Evolutionary conservation across 2,113 vertebrate species (phyloP).

Genomic region (Protomyctophum bolini): DNA sequence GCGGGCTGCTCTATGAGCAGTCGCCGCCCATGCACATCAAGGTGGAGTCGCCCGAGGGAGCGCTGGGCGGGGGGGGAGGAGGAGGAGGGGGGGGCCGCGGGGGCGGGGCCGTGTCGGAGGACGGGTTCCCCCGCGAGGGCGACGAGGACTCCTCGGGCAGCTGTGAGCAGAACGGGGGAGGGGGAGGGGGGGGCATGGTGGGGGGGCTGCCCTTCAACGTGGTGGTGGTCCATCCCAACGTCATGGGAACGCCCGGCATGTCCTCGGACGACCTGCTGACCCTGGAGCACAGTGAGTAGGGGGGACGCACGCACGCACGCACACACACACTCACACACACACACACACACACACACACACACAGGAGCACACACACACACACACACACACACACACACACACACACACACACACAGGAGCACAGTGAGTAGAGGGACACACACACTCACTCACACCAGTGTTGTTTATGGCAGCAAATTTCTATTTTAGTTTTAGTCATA

Average conservation of each 20-base stretch:
- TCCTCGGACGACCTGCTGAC: constrained; percentile 79
- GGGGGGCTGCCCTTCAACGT: constrained; percentile 83
- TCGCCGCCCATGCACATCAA: constrained; percentile 86
- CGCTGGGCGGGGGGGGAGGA: constrained; percentile 55
- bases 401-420: neutral
- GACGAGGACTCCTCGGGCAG: constrained; percentile 82
- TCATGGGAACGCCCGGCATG: constrained; percentile 79
- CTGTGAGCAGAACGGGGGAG: constrained; percentile 73
- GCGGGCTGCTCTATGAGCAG: constrained; percentile 84
- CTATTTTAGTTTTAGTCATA: too few species aligned
- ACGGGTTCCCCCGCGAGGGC: constrained; percentile 81
- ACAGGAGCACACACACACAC: neutral
- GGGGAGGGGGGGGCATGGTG: constrained; percentile 39
- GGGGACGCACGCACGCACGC: too few species aligned
- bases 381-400: neutral
- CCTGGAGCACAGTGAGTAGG: constrained; percentile 79
- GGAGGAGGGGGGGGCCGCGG: constrained; percentile 80
- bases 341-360: too few species aligned
- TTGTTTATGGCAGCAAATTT: too few species aligned
- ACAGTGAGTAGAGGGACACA: neutral
- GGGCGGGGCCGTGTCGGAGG: constrained; percentile 78
- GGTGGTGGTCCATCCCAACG: constrained; percentile 83
- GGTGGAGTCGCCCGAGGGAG: constrained; percentile 84
- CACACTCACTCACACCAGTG: neutral
- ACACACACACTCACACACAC: too few species aligned